Evolutionary conservation across 2,888 invertebrate species (phyloP).

Genomic region (Adelphocoris suturalis): DNA sequence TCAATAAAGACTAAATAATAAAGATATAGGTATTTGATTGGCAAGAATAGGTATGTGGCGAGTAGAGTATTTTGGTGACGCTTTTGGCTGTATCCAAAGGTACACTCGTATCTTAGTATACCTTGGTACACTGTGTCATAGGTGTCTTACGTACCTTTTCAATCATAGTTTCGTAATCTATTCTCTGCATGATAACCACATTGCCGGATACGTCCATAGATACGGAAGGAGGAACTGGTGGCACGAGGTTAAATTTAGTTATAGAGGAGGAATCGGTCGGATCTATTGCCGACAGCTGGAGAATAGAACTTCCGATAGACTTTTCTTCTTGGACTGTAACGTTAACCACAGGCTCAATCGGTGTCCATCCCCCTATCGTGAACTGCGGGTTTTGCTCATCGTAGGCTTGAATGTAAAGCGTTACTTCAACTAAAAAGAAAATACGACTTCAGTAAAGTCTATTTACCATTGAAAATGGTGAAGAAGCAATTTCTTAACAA

Average conservation of each 20-base stretch:
- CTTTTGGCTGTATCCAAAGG: no score
- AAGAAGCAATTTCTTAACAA: no score
- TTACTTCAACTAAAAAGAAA: slow-evolving; percentile 82
- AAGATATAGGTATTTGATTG: not conserved
- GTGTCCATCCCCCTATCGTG: slow-evolving; percentile 86
- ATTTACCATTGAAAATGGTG: no score
- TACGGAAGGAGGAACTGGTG: slow-evolving; percentile 75
- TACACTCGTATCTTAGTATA: no score
- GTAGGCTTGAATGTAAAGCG: slow-evolving; percentile 88
- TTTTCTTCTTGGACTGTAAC: slow-evolving; percentile 87
- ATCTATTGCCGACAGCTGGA: slow-evolving; percentile 86
- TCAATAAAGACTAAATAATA: not conserved
- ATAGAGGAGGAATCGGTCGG: slow-evolving; percentile 75
- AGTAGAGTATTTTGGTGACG: no score
- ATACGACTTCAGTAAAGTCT: not conserved
- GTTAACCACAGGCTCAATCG: slow-evolving; percentile 84
- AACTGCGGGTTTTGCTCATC: slow-evolving; percentile 89
- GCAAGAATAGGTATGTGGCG: no score
- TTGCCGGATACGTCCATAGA: slow-evolving; percentile 80
- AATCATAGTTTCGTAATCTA: slow-evolving; percentile 88
- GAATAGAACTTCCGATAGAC: slow-evolving; percentile 86
- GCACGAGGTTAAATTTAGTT: slow-evolving; percentile 75
- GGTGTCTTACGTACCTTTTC: slow-evolving; percentile 80
- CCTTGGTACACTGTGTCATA: no score
- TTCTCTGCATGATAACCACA: slow-evolving; percentile 85